These are phyloP conservation scores for Schizaphis graminum DNA, from an alignment of 2,888 invertebrate genomes.

Conservation along the genomic window DNA sequence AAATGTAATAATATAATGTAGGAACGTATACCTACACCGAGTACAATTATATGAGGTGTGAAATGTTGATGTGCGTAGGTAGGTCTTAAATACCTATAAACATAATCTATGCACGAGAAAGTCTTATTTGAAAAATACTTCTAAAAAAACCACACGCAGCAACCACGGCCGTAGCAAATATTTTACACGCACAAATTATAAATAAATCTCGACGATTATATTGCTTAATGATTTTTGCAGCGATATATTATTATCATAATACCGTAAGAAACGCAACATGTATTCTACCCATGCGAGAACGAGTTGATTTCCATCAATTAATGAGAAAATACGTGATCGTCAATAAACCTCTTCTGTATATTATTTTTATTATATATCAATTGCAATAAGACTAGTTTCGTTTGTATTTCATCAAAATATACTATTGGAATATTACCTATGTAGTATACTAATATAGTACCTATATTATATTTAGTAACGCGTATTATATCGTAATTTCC, in stretches of 20 bases:
- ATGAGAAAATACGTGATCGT: neutral
- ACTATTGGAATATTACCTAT: neutral
- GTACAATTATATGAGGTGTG: neutral
- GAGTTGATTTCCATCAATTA: neutral
- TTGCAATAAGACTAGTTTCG: neutral
- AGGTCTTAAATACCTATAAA: neutral
- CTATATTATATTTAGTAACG: neutral
- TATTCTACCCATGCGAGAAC: neutral
- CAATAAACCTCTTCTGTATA: neutral
- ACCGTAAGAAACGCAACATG: neutral
- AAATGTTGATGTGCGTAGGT: neutral
- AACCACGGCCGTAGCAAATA: neutral
- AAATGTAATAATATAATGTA: neutral
- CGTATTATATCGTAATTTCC: neutral
- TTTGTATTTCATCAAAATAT: neutral
- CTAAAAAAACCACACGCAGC: neutral
- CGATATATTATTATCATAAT: neutral
- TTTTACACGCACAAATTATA: neutral
- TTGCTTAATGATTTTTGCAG: neutral
- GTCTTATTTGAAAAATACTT: neutral
- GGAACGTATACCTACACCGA: neutral
- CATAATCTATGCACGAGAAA: neutral
- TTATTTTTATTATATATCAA: neutral
- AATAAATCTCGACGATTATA: neutral
- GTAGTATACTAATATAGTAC: neutral